Base-by-base conservation (phyloP, 2,797 vertebrate species). In the Otus scops region DNA sequence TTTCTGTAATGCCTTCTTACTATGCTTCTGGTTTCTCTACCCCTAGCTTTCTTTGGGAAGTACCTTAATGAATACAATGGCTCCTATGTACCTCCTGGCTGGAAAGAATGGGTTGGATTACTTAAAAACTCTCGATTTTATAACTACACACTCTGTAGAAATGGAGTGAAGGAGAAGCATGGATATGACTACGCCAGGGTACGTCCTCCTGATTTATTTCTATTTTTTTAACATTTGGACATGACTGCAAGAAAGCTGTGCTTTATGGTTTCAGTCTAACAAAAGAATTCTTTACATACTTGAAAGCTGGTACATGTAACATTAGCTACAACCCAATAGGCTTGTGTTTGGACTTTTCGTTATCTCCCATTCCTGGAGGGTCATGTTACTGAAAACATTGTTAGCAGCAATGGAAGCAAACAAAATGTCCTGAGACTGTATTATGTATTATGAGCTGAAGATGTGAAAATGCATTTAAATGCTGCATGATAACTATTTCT, bases 31-130 rank as follows among this genome's bases (percentile, higher is more conserved):
- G 50, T 91, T 61, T 95, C 59, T 97, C 34, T 96, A 60, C 81
- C 74, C 91, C 30, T 97, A 99, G 99, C 99, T 93, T 99, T 99
- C 98, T 99, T 99, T 95, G 99, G 99, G 60, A 99, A 99, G 97
- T 99, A 99, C 95, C 99, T 99, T 69, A 99, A 99, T 51, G 99
- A 99, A 92, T 99, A 99, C 97, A 99, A 99, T 9, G 99, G 99
- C 87, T 99, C 99, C 61, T 99, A 99, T 41, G 98, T 99, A 67
- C 99, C 99, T 0, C 97, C 98, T 0, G 99, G 99, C 30, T 99
- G 99, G 99, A 99, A 98, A 94, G 98, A 99, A 97, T 99, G 99
- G 99, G 98, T 99, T 63, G 99, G 99, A 15, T 97, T 99, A 90
- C 98, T 99, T 77, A 99, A 99, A 97, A 99, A 99, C 97, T 99